A percentile compares a stretch with the other conserved stretches of the same genome.
Conservation (phyloP, 2,113 vertebrate genomes). For the Tinamus guttatus region DNA sequence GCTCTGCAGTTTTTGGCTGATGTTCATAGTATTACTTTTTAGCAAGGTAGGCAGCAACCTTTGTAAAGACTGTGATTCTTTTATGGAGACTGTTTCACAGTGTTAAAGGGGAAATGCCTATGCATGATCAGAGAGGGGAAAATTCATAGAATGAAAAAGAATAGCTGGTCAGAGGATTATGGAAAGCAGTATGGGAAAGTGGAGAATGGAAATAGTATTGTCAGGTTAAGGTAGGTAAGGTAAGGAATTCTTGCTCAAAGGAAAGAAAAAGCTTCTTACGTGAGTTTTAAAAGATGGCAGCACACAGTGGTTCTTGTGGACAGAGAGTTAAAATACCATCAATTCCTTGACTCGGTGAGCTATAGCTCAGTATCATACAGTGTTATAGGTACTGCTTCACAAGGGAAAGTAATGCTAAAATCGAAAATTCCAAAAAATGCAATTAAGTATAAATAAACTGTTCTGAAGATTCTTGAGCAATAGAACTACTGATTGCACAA, state of each 20-base stretch:
- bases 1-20: not conserved
- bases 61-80: slow-evolving; percentile 21
- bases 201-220: not conserved
- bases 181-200: not conserved
- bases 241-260: not conserved
- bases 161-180: not conserved
- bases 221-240: not conserved
- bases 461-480: slow-evolving; percentile 45
- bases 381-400: not conserved
- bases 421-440: not conserved
- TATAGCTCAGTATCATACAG: not conserved
- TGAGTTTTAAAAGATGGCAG: not conserved
- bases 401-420: slow-evolving; percentile 23
- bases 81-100: not conserved
- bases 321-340: slow-evolving; percentile 20
- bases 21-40: not conserved
- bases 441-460: slow-evolving; percentile 34
- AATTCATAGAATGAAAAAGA: not conserved
- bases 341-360: not conserved
- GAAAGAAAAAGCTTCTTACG: not conserved
- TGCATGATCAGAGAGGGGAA: not conserved
- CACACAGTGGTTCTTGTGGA: not conserved
- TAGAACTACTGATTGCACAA: slow-evolving; percentile 22
- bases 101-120: not conserved
- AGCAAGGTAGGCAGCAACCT: not conserved